Evolutionary conservation across 1,140 invertebrate species (phyloP), one percentile per base, ranked within the genome.

Genomic region (Antheraea pernyi): DNA sequence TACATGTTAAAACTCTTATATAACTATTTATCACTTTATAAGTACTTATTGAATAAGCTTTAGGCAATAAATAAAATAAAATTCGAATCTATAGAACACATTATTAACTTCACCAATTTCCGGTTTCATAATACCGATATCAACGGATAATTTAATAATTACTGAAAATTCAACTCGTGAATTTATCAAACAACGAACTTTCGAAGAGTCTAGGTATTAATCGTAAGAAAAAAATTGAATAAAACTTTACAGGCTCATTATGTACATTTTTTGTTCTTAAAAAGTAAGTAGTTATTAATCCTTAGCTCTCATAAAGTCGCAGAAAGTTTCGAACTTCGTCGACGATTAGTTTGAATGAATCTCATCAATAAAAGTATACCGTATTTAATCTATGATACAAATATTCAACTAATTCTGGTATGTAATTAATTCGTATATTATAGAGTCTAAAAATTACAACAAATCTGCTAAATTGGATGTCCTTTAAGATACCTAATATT

Each of bases 111-210:
- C 46, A 53, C 46, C 46, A 53, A 13, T 53, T 53, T 16, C 16
- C 16, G 46, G 13, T 16, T 53, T 16, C 46, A 53, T 5, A 16
- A 53, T 53, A 16, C 13, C 10, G 11, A 16, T 6, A 48, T 53
- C 39, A 42, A 13, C 11, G 1, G 13, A 1, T 53, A 13, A 53
- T 53, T 16, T 13, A 53, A 6, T 16, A 53, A 16, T n/a, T 13
- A 53, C 46, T 6, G 13, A 53, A 53, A 53, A 53, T 13, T 53
- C 16, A 53, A 77, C 78, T 83, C 84, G 76, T 82, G 75, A 84
- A 86, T 83, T 81, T 83, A 83, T 80, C 65, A 71, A 81, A 89
- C 87, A 89, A 89, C 87, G 87, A 89, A 89, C 80, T 83, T 76
- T 80, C 77, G 77, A 77, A 80, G 77, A 82, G 74, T 53, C 13